phyloP scores from a whole-genome alignment of 2,888 invertebrate genomes.

The Pterobdella sp. region DNA sequence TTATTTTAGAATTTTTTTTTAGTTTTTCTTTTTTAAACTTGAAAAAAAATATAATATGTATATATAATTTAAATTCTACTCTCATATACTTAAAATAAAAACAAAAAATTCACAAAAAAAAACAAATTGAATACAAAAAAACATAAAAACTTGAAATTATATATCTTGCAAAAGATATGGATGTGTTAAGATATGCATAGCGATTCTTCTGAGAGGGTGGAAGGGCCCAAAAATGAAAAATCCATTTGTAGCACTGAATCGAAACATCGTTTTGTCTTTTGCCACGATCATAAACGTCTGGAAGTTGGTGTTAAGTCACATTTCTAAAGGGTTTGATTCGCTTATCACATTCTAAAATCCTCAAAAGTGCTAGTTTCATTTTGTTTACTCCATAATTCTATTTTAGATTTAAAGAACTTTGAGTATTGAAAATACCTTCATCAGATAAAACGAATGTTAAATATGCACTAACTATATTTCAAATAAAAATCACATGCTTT shows the following conservation, averaged over 20 bases:
- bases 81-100: background rate
- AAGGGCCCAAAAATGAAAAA: constrained; percentile 91
- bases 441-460: too few species aligned
- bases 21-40: too few species aligned
- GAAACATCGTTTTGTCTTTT: constrained; percentile 94
- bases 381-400: too few species aligned
- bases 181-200: constrained; percentile 95
- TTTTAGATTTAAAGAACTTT: too few species aligned
- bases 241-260: constrained; percentile 93
- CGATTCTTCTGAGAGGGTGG: constrained; percentile 92
- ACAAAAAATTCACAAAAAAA: background rate
- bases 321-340: background rate
- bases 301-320: background rate
- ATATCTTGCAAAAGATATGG: constrained; percentile 56
- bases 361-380: too few species aligned
- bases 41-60: too few species aligned
- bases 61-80: too few species aligned
- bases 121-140: background rate
- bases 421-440: too few species aligned
- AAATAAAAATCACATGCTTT: too few species aligned
- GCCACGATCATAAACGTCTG: constrained; percentile 98
- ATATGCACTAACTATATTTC: too few species aligned
- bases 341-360: background rate
- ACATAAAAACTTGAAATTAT: background rate
- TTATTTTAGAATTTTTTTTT: too few species aligned